Percentiles rank a stretch among this genome's conserved stretches.
Conservation (phyloP, 37 sponge, comb jelly and placozoan genomes). For the Halichondria panicea region DNA sequence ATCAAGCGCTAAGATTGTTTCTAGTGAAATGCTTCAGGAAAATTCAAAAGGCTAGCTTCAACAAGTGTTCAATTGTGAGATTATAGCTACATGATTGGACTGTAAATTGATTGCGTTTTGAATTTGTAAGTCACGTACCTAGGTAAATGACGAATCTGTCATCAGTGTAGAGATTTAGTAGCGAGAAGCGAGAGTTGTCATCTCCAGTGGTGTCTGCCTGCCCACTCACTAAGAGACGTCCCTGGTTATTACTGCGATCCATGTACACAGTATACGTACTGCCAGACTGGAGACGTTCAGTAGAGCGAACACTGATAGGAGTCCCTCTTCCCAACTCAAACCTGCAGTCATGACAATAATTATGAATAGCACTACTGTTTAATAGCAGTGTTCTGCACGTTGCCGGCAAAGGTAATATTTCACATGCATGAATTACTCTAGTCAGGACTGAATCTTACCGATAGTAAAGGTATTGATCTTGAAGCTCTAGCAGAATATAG, state of each 20-base stretch:
- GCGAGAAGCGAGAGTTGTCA: not conserved
- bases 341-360: conserved; percentile 15
- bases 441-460: conserved; percentile 17
- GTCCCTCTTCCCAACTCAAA: conserved; percentile 64
- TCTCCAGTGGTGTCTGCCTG: conserved; percentile 8
- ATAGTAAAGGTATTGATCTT: conserved; percentile 14
- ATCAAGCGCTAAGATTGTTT: too few relatives aligned
- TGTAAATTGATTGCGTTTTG: too few relatives aligned
- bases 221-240: conserved; percentile 27
- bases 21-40: too few relatives aligned
- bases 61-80: too few relatives aligned
- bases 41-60: too few relatives aligned
- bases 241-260: conserved; percentile 12
- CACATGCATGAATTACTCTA: not conserved
- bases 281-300: conserved; percentile 39
- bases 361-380: not conserved
- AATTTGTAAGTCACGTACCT: not conserved
- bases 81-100: too few relatives aligned
- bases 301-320: not conserved
- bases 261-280: conserved; percentile 33
- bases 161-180: conserved; percentile 6
- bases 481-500: conserved; percentile 41
- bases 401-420: not conserved
- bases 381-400: too few relatives aligned
- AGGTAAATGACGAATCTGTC: conserved; percentile 11